Conservation (phyloP, 2,888 invertebrate species). For the Linyphia triangularis region DNA sequence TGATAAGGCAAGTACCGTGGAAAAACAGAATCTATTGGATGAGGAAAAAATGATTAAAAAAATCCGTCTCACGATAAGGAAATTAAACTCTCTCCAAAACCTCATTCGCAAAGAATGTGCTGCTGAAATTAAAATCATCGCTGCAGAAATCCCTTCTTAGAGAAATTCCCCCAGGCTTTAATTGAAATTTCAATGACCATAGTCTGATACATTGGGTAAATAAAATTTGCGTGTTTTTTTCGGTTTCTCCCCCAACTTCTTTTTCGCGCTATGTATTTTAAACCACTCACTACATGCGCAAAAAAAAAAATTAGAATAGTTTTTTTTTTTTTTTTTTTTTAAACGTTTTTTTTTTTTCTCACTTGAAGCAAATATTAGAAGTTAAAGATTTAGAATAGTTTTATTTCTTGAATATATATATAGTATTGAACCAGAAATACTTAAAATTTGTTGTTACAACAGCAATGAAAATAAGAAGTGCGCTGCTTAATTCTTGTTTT, state of each 20-base stretch:
- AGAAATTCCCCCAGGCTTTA: constrained; percentile 24
- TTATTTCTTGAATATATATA: not conserved
- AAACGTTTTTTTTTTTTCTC: not conserved
- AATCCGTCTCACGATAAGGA: constrained; percentile 54
- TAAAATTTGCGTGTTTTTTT: constrained; percentile 25
- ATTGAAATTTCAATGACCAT: constrained; percentile 63
- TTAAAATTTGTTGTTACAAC: not conserved
- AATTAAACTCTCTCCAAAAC: constrained; percentile 68
- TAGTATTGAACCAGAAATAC: not conserved
- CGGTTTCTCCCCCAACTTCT: not conserved
- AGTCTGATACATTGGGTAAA: constrained; percentile 68
- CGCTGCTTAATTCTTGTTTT: no score
- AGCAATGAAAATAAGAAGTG: not conserved
- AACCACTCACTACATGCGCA: not conserved
- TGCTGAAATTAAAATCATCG: constrained; percentile 69
- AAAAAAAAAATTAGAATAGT: not conserved
- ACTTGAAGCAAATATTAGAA: not conserved
- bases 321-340: constrained; percentile 24
- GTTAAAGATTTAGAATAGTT: not conserved
- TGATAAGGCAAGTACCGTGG: constrained; percentile 35
- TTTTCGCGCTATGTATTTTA: not conserved
- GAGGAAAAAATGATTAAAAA: constrained; percentile 42
- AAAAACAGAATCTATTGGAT: constrained; percentile 25
- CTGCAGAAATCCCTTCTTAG: constrained; percentile 21
- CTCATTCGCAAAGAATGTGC: constrained; percentile 36